These are phyloP conservation scores for Gallinago media DNA, from an alignment of 2,113 vertebrate species.

Conservation along the genomic window DNA sequence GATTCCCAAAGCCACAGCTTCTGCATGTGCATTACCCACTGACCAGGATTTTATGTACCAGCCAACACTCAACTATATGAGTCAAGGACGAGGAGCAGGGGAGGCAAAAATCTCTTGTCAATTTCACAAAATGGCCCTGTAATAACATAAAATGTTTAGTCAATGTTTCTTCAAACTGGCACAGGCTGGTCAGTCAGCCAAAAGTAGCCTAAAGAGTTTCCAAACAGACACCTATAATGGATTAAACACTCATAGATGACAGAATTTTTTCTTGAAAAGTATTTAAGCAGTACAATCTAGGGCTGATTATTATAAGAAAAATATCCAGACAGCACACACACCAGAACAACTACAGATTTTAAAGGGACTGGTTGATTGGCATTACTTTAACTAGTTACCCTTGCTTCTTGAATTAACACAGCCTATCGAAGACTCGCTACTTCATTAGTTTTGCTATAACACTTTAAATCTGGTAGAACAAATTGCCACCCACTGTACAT, in stretches of 20 bases:
- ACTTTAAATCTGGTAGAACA: not conserved
- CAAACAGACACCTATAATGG: not conserved
- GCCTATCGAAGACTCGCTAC: not conserved
- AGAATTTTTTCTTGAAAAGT: not conserved
- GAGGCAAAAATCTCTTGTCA: not conserved
- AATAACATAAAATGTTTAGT: not conserved
- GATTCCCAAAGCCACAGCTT: not conserved
- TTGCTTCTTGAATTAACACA: not conserved
- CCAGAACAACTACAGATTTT: not conserved
- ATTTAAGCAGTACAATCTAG: not conserved
- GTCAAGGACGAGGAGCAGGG: rapidly evolving
- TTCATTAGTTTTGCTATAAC: not conserved
- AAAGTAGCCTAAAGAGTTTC: constrained; percentile 5
- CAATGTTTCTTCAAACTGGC: not conserved
- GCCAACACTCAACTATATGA: not conserved
- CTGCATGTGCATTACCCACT: rapidly evolving
- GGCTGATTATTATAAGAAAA: not conserved
- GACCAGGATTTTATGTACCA: not conserved
- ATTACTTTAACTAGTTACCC: not conserved
- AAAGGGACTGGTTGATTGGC: not conserved
- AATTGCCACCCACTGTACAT: not conserved
- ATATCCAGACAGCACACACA: not conserved
- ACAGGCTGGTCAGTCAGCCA: not conserved
- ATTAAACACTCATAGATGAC: not conserved
- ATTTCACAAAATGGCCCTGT: not conserved